Conservation (phyloP, 2,888 invertebrate genomes). For the Agonopterix alstromeriana region DNA sequence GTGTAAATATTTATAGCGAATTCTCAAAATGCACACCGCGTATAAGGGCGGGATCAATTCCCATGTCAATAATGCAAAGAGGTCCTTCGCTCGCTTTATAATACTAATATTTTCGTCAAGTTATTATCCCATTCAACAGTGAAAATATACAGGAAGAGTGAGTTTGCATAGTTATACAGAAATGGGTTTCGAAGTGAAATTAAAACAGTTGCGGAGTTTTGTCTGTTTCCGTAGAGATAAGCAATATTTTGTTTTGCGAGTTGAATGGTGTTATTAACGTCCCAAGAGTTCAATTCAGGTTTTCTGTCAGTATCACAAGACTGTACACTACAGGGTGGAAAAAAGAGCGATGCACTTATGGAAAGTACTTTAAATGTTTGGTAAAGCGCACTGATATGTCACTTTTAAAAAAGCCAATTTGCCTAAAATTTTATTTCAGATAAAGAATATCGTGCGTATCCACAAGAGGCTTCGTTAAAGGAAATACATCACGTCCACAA, state of each 20-base stretch:
- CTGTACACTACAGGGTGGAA: no score
- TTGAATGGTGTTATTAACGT: no score
- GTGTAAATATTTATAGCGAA: conserved; percentile 18
- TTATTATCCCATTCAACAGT: background rate
- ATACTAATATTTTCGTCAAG: conserved; percentile 2
- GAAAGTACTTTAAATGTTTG: no score
- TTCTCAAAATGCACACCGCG: conserved; percentile 14
- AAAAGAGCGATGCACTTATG: no score
- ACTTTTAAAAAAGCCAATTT: no score
- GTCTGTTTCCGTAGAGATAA: conserved; percentile 28
- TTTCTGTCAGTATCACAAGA: no score
- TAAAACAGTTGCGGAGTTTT: conserved; percentile 27
- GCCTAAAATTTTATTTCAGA: no score
- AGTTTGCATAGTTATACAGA: conserved; percentile 8
- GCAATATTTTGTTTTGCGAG: conserved; percentile 22
- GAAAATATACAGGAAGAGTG: background rate
- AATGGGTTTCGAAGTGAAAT: conserved; percentile 30
- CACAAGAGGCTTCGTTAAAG: no score
- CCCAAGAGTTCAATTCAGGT: no score
- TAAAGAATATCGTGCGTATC: no score
- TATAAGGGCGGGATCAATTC: conserved; percentile 5
- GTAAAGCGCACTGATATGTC: no score
- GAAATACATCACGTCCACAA: no score
- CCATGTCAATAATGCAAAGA: conserved; percentile 4
- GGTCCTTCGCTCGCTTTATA: conserved; percentile 1